Conservation (phyloP, 2,888 invertebrate genomes). For the Hirtodrosophila confusa region DNA sequence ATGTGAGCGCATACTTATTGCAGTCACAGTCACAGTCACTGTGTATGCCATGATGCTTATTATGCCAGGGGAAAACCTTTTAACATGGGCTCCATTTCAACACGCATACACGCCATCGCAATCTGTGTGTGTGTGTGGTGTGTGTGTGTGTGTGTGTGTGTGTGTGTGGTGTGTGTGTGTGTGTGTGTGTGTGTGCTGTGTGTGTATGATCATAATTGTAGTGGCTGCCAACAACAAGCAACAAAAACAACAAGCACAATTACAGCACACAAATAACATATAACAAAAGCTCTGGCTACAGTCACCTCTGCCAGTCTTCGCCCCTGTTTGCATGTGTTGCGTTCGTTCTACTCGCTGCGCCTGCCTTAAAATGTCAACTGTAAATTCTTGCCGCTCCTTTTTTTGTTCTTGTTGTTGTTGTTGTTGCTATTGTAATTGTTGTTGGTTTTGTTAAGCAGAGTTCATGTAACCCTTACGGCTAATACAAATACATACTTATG, state of each 20-base stretch:
- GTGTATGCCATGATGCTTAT: slow-evolving; percentile 45
- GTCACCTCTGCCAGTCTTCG: slow-evolving; percentile 21
- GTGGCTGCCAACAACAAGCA: slow-evolving; percentile 48
- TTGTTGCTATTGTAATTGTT: slow-evolving; percentile 20
- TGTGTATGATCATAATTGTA: slow-evolving; percentile 72
- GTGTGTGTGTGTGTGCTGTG: slow-evolving; percentile 26
- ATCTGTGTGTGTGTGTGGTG: slow-evolving; percentile 31
- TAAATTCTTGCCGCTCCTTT: slow-evolving; percentile 58
- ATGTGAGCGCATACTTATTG: slow-evolving; percentile 39
- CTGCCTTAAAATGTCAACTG: slow-evolving; percentile 70
- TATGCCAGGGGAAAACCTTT: slow-evolving; percentile 48
- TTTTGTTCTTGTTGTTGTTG: slow-evolving; percentile 24
- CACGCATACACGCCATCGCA: slow-evolving; percentile 44
- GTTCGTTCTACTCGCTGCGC: slow-evolving; percentile 28
- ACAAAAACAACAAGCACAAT: slow-evolving; percentile 34
- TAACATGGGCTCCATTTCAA: slow-evolving; percentile 57
- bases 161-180: slow-evolving; percentile 25
- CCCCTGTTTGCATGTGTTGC: slow-evolving; percentile 27
- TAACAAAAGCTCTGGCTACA: slow-evolving; percentile 47
- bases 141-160: slow-evolving; percentile 52
- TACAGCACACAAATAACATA: slow-evolving; percentile 21
- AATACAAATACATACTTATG: slow-evolving; percentile 59
- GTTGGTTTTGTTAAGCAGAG: slow-evolving; percentile 38
- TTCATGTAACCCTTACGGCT: slow-evolving; percentile 60
- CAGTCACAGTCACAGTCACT: slow-evolving; percentile 26